Base-by-base conservation (phyloP, 1,140 invertebrate species). In the Cardiocondyla obscurior region DNA sequence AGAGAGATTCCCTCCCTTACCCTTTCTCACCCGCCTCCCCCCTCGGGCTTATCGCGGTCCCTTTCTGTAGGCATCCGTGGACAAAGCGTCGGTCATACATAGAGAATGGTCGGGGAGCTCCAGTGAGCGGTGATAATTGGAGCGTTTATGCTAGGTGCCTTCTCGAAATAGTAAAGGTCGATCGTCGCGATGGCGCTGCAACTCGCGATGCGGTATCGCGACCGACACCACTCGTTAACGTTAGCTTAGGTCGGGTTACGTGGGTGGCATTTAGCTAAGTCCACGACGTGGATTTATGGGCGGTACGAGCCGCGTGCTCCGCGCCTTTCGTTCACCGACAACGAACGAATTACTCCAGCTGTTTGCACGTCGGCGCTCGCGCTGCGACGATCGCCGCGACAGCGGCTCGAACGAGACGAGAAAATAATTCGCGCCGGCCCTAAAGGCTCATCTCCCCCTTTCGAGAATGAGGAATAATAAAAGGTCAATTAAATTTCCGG, bases 221-320 rank as follows among this genome's bases (percentile, higher is more conserved):
- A 22, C 1, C 25, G 79, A 77, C 79, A 70, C 49, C 49, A 42
- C 44, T 60, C 28, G 55, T 53, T 53, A 76, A 81, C 33, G 84
- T 87, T 87, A 76, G 8, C 84, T 74, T 86, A 83, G 85, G 85
- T 87, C 84, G 53, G 16, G 67, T 55, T 46, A 67, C 25, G 46
- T 51, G 69, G 79, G 69, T 81, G 81, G 69, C 36, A 70, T 85
- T 57, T 76, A 58, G 83, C 58, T 53, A 62, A 67, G 33, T 64
- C 28, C 39, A 49, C 72, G 77, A 55, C 49, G 67, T 82, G 53
- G 60, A 82, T 82, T 76, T 64, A 70, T 69, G 30, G 44, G 7
- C 39, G 44, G 62, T 33, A n/a, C 51, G 25, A 28, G 55, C 46
- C 60, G 73, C 60, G 44, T 36, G 36, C 25, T 57, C 39, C 2